These are phyloP conservation scores for Drosophila novamexicana DNA, from an alignment of 1,140 invertebrate genomes.

Conservation along the genomic window DNA sequence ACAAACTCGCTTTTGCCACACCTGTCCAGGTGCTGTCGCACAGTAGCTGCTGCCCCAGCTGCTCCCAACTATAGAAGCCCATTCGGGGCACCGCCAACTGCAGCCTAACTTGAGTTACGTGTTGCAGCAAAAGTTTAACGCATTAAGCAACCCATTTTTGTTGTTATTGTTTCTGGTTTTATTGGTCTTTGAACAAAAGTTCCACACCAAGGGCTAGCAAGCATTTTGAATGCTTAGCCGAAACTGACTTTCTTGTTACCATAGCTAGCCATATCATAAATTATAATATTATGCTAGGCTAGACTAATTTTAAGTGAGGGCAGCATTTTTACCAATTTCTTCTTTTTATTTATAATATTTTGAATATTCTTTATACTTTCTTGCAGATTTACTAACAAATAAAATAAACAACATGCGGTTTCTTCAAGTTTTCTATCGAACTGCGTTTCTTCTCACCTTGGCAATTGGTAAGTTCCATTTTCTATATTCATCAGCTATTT, in stretches of 20 bases:
- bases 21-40: conserved; percentile 46
- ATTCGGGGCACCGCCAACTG: conserved; percentile 45
- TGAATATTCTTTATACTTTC: neutral
- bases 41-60: neutral
- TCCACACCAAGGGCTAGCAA: conserved; percentile 18
- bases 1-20: conserved; percentile 65
- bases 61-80: neutral
- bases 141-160: conserved; percentile 70
- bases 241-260: conserved; percentile 9
- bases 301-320: neutral
- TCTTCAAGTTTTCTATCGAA: conserved; percentile 39
- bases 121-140: conserved; percentile 78
- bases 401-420: conserved; percentile 52
- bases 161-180: conserved; percentile 24
- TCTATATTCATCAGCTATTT: no score
- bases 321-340: neutral
- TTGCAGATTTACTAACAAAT: conserved; percentile 26
- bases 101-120: conserved; percentile 72
- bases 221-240: conserved; percentile 19
- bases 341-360: neutral
- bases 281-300: conserved; percentile 14
- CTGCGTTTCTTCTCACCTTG: conserved; percentile 42
- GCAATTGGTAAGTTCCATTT: conserved; percentile 54
- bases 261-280: conserved; percentile 23
- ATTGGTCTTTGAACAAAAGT: conserved; percentile 38